Evolutionary conservation across 2,113 vertebrate genomes (phyloP), one percentile per base, ranked within the genome.

Genomic region (Pituophis catenifer): DNA sequence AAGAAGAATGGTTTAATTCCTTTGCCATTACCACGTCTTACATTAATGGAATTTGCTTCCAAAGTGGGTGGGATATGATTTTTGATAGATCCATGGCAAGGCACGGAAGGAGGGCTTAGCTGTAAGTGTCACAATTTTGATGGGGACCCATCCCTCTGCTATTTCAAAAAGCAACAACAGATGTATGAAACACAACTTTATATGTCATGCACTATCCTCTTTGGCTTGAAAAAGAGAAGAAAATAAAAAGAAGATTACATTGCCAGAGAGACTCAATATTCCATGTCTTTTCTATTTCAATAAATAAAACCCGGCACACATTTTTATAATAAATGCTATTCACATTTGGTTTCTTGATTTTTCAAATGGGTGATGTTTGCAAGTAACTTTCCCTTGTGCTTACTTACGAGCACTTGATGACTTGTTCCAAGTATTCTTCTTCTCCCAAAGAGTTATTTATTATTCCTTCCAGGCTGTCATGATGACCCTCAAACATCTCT

Each of bases 391-490:
- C 23, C 29, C 1, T 54, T 38, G 89, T 52, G 8, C 59, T 52
- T 44, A 24, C 58, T 75, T 58, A 54, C 52, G 55, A 94, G 88
- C 91, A 87, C 54, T 55, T 93, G 55, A 94, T 88, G 0, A 29
- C 91, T 93, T 95, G 52, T 65, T 94, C n/a, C 65, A 50, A 88
- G 53, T 89, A 48, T 8, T 93, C n/a, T 24, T 65, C 89, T 90
- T 23, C 75, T 53, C 44, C 44, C 57, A 23, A 92, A 92, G 88
- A 86, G 57, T 2, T 87, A 58, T 70, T 92, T 87, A 53, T 62
- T 92, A 48, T 89, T 94, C 90, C 93, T 89, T 94, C 88, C 94
- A 94, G 55, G 24, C 55, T 55, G 62, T 70, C 86, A 70, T 57
- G 5, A 44, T 1, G 87, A 53, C 94, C 96, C 92, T 90, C 58